These are phyloP conservation scores for Neomicropteryx cornuta DNA, from an alignment of 1,140 invertebrate species.

Conservation along the genomic window DNA sequence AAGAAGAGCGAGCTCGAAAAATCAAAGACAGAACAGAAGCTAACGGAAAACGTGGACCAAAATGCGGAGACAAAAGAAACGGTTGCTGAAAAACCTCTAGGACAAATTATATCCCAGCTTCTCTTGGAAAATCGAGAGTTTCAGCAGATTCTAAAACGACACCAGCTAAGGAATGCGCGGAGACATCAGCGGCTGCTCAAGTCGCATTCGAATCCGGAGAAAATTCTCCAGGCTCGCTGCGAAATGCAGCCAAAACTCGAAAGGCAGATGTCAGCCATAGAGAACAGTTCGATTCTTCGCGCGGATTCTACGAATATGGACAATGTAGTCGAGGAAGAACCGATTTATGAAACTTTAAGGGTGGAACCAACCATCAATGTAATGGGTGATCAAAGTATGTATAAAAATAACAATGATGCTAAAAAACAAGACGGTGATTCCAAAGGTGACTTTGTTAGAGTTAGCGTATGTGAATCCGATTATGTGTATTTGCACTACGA, in stretches of 20 bases:
- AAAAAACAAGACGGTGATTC: slow-evolving; percentile 10
- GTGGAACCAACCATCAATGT: slow-evolving; percentile 17
- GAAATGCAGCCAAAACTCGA: slow-evolving; percentile 32
- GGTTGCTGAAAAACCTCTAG: slow-evolving; percentile 44
- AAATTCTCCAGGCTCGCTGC: slow-evolving; percentile 25
- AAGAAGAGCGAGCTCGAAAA: slow-evolving; percentile 41
- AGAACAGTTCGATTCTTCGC: slow-evolving; percentile 14
- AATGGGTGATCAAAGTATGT: background rate
- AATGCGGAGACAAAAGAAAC: slow-evolving; percentile 11
- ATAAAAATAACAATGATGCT: background rate
- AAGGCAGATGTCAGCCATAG: slow-evolving; percentile 31
- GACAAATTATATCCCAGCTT: slow-evolving; percentile 72
- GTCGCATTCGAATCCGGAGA: slow-evolving; percentile 37
- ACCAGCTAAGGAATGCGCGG: slow-evolving; percentile 45
- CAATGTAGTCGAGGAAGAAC: slow-evolving; percentile 40
- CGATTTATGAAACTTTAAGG: slow-evolving; percentile 37
- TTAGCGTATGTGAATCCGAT: slow-evolving; percentile 27
- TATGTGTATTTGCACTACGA: slow-evolving; percentile 39
- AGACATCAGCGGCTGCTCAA: slow-evolving; percentile 43
- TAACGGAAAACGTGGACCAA: slow-evolving; percentile 20
- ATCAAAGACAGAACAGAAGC: slow-evolving; percentile 28
- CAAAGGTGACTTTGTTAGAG: slow-evolving; percentile 13
- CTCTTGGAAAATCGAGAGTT: slow-evolving; percentile 77
- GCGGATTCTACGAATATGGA: no score
- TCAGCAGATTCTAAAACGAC: slow-evolving; percentile 61